phyloP scores from a whole-genome alignment of 2,797 vertebrate genomes.

The Pseudomugil gertrudae region DNA sequence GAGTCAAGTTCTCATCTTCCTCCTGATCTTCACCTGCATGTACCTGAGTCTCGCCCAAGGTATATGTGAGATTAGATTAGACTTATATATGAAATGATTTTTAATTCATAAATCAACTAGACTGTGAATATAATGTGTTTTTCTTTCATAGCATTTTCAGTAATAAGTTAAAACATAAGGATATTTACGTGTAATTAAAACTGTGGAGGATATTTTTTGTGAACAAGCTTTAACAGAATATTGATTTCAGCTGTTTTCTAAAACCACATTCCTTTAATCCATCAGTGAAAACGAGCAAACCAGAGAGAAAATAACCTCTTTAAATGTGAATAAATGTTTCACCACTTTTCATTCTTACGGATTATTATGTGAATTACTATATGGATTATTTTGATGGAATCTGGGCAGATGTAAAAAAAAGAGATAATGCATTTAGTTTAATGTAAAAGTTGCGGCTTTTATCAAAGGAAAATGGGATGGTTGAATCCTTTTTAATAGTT shows the following conservation, averaged over 20 bases:
- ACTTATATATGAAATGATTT: not conserved
- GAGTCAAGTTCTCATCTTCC: conserved; percentile 59
- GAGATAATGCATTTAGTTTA: not conserved
- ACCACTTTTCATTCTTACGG: too few species aligned
- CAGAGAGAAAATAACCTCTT: not conserved
- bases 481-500: not conserved
- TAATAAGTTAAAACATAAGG: not conserved
- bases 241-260: conserved; percentile 14
- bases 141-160: not conserved
- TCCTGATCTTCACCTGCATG: conserved; percentile 77
- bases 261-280: conserved; percentile 17
- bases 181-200: not conserved
- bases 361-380: too few species aligned
- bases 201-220: not conserved
- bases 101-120: not conserved
- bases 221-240: not conserved
- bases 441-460: not conserved
- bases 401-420: not conserved
- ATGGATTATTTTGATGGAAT: not conserved
- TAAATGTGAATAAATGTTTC: not conserved
- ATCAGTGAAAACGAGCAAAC: not conserved
- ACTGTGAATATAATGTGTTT: not conserved
- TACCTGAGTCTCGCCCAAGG: conserved; percentile 79
- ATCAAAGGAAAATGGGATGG: not conserved
- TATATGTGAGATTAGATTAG: not conserved